Conservation (phyloP, 2,113 vertebrate genomes). For the Oncorhynchus clarkii region DNA sequence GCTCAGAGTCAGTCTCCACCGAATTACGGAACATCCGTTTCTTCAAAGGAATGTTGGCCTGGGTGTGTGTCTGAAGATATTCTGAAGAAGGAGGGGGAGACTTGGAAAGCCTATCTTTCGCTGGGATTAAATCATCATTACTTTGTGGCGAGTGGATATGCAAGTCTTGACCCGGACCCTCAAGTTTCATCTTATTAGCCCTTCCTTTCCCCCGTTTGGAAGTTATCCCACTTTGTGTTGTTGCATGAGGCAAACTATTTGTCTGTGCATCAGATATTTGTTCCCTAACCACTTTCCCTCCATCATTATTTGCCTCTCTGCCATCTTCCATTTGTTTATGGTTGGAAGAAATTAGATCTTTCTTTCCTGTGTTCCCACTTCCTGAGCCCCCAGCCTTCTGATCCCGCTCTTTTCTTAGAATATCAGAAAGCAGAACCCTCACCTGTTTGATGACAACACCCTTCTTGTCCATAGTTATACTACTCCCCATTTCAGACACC, state of each 20-base stretch:
- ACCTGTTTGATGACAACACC: constrained; percentile 66
- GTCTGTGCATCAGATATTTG: constrained; percentile 28
- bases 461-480: constrained; percentile 25
- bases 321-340: constrained; percentile 17
- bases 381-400: constrained; percentile 27
- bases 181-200: constrained; percentile 18
- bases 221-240: constrained; percentile 12
- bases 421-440: constrained; percentile 67
- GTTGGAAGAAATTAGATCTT: constrained; percentile 4
- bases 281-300: constrained; percentile 3
- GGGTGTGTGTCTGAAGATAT: constrained; percentile 52
- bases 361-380: constrained; percentile 7
- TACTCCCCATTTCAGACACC: not conserved
- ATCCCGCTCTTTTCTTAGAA: constrained; percentile 59
- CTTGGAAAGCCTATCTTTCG: constrained; percentile 9
- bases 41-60: constrained; percentile 77
- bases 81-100: not conserved
- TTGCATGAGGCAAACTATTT: constrained; percentile 1
- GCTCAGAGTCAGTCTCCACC: constrained; percentile 57
- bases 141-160: constrained; percentile 18
- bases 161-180: constrained; percentile 16
- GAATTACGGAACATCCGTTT: constrained; percentile 75
- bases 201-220: constrained; percentile 30
- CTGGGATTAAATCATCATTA: constrained; percentile 8
- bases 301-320: not conserved